These are phyloP conservation scores for Scaptomyza graminum DNA, from an alignment of 1,140 invertebrate species.

Conservation along the genomic window DNA sequence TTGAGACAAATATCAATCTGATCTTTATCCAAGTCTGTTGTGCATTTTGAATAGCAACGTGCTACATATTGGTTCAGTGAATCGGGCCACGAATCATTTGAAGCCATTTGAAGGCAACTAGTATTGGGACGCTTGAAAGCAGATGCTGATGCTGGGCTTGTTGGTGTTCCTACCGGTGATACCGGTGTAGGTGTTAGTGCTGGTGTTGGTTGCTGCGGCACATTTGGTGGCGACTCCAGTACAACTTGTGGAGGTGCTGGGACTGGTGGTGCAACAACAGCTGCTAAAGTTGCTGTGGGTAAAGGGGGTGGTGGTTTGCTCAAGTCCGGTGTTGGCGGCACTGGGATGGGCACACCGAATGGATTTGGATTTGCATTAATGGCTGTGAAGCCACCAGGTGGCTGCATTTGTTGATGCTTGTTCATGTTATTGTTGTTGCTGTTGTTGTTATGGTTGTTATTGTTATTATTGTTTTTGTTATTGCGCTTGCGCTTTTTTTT, in stretches of 20 bases:
- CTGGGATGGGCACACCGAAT: conserved; percentile 46
- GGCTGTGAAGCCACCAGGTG: conserved; percentile 7
- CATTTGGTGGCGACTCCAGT: neutral
- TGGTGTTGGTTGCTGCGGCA: conserved; percentile 8
- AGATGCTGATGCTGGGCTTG: conserved; percentile 19
- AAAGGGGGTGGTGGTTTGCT: conserved; percentile 71
- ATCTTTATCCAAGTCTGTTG: conserved; percentile 94
- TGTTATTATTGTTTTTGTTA: conserved; percentile 85
- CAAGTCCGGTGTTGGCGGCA: conserved; percentile 57
- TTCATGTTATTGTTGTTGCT: conserved; percentile 40
- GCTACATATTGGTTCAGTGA: conserved; percentile 93
- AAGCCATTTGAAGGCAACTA: conserved; percentile 82
- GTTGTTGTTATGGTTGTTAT: conserved; percentile 43
- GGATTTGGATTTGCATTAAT: conserved; percentile 26
- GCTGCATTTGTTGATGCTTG: conserved; percentile 41
- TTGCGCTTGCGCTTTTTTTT: conserved; percentile 91
- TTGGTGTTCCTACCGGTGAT: conserved; percentile 9
- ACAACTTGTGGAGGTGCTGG: conserved; percentile 1
- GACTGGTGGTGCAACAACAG: conserved; percentile 2
- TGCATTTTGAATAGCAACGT: conserved; percentile 95
- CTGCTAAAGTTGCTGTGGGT: conserved; percentile 37
- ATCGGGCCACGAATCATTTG: conserved; percentile 88
- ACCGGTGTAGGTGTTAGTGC: conserved; percentile 15
- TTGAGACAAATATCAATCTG: conserved; percentile 96
- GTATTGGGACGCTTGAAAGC: conserved; percentile 69